Evolutionary conservation across 2,888 invertebrate genomes (phyloP).

Genomic region (Caenorhabditis virilis): DNA sequence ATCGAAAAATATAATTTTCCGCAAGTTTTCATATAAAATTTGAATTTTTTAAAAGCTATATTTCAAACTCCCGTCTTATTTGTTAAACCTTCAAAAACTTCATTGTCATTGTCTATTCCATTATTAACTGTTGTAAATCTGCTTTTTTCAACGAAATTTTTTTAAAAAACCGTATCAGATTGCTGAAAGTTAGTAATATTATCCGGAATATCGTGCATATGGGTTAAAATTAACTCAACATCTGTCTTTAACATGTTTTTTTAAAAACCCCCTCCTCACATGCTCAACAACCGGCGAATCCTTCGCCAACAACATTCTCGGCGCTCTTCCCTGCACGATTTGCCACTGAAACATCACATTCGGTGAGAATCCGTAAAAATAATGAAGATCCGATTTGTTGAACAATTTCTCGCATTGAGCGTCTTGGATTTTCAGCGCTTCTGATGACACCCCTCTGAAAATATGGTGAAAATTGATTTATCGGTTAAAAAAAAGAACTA

Average conservation of each 20-base stretch:
- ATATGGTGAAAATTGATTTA: background rate
- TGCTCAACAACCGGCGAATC: constrained; percentile 11
- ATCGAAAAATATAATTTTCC: too few species aligned
- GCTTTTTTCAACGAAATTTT: too few species aligned
- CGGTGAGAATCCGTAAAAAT: constrained; percentile 24
- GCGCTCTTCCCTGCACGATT: constrained; percentile 33
- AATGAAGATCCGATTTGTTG: constrained; percentile 1
- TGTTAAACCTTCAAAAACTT: background rate
- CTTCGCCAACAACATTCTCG: constrained; percentile 13
- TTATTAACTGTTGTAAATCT: background rate
- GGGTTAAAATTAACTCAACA: too few species aligned
- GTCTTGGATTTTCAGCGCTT: constrained; percentile 5
- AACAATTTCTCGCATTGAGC: background rate
- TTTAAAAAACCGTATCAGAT: too few species aligned
- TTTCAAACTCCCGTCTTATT: too few species aligned
- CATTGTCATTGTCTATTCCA: background rate
- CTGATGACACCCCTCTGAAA: constrained; percentile 5
- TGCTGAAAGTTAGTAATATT: too few species aligned
- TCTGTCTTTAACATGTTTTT: too few species aligned
- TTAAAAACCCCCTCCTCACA: too few species aligned
- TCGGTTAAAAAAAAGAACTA: too few species aligned
- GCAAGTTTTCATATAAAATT: too few species aligned
- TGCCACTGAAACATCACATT: constrained; percentile 30
- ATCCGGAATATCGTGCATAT: too few species aligned
- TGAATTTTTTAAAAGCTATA: too few species aligned